Evolutionary conservation across 2,113 vertebrate species (phyloP), one percentile per base, ranked within the genome.

Genomic region (Clinocottus analis): DNA sequence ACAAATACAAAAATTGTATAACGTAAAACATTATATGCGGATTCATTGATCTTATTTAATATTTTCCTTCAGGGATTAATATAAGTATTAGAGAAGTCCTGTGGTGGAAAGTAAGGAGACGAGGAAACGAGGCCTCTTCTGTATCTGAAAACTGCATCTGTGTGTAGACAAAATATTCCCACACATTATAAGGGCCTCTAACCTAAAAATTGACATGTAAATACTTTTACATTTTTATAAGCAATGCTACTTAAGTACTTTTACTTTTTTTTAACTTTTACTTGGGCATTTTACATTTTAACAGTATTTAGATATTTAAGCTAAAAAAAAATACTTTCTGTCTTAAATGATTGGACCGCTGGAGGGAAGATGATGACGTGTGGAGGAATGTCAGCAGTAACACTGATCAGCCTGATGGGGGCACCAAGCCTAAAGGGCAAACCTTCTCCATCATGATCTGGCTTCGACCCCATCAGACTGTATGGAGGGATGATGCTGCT

Each of bases 391-490:
- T 45, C 14, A 47, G 35, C 62, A 76, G 55, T 84, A 56, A 39
- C 55, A 11, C 35, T 33, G 72, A 72, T 76, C 61, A 27, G 41
- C 72, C 83, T 85, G 77, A 63, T 77, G 83, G 62, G 72, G 77
- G 83, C 67, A 41, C 47, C 47, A 58, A 27, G 56, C 62, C 17
- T 63, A 68, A 77, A 80, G 68, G 62, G 68, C 62, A 58, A 43
- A 55, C 31, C 14, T 1, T 23, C 49, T 12, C 6, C 31, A 49
- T 60, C 43, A 29, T 31, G 7, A 16, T 35, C n/a, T 9, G 23
- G 11, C 53, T 39, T 11, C 58, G 53, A 14, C 63, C 59, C 2
- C 21, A 27, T 39, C 55, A 67, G 27, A 37, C 6, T 16, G 29
- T 23, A 25, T 16, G 47, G 37, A 56, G 58, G 39, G 29, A 61